Base-by-base conservation (phyloP, 2,888 invertebrate species). In the Isoperla grammatica region DNA sequence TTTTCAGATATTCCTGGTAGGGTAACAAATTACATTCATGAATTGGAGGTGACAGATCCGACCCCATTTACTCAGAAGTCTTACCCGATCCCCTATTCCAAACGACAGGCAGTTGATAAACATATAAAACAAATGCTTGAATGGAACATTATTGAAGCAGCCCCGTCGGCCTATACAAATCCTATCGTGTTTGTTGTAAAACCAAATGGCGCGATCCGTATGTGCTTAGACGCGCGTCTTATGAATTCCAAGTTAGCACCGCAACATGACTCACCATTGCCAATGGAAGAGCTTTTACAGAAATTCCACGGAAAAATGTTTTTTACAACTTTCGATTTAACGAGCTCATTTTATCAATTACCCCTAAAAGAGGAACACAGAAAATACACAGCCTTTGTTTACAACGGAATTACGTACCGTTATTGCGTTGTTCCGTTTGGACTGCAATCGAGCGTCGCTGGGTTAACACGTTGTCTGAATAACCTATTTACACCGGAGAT, bases 341-440 rank as follows among this genome's bases (percentile, higher is more conserved):
- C n/a, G n/a, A n/a, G n/a, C n/a, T n/a, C 56, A 1, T 67, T 63
- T 39, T 64, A 57, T 57, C 63, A 66, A 53, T 61, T 67, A 23
- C 55, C 60, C 1, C 17, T 67, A n/a, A n/a, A 39, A 1, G 22
- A 50, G 9, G 58, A 61, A n/a, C 40, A 45, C n/a, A 17, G 50
- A 1, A 57, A 64, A 39, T 66, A 63, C 48, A 66, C 64, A 3
- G 66, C 64, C 12, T 66, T 66, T 57, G n/a, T 57, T 8, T 61
- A 58, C 15, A 35, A 57, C n/a, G 45, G 48, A 11, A 50, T 48
- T 12, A 59, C 59, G 9, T 66, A 62, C 48, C 29, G 35, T 19
- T 66, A 65, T 23, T 11, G 20, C 1, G 55, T 23, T 6, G 15
- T 66, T n/a, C 65, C 63, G 1, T 66, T 66, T 42, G 65, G 64